phyloP scores from a whole-genome alignment of 2,797 vertebrate species.

The Trachurus trachurus region DNA sequence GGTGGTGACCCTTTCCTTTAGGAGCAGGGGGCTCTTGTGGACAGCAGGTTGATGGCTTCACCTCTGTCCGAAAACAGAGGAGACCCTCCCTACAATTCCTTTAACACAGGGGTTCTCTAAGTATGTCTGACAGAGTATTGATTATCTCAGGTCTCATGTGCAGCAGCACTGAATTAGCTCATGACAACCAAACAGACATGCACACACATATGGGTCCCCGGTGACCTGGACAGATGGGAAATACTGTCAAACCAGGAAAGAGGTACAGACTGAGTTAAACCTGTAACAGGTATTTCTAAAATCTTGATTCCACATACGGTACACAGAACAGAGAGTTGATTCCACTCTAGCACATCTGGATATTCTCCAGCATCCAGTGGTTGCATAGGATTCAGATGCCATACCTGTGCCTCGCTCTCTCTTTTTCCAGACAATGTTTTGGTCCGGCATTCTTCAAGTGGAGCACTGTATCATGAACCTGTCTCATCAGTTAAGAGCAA shows the following conservation, averaged over 20 bases:
- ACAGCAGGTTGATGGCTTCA: conserved; percentile 62
- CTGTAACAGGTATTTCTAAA: not conserved
- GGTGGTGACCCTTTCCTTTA: conserved; percentile 73
- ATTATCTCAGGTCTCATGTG: conserved; percentile 73
- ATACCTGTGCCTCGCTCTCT: too few species aligned
- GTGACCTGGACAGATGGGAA: conserved; percentile 60
- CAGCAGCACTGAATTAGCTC: conserved; percentile 58
- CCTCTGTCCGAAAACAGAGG: conserved; percentile 56
- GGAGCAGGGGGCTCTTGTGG: conserved; percentile 52
- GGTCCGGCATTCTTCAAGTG: not conserved
- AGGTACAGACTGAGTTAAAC: not conserved
- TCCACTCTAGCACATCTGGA: not conserved
- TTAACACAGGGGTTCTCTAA: conserved; percentile 66
- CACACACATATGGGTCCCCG: conserved; percentile 25
- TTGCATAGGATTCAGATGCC: not conserved
- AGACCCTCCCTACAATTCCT: conserved; percentile 50
- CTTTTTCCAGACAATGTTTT: not conserved
- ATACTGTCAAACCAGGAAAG: conserved; percentile 42
- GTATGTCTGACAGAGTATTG: conserved; percentile 75
- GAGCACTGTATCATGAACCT: too few species aligned
- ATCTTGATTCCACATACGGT: too few species aligned
- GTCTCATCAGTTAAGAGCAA: too few species aligned
- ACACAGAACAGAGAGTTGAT: too few species aligned
- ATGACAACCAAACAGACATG: conserved; percentile 49
- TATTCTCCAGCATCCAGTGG: not conserved